phyloP scores from a whole-genome alignment of 2,113 vertebrate species.

The Apeltes quadracus region DNA sequence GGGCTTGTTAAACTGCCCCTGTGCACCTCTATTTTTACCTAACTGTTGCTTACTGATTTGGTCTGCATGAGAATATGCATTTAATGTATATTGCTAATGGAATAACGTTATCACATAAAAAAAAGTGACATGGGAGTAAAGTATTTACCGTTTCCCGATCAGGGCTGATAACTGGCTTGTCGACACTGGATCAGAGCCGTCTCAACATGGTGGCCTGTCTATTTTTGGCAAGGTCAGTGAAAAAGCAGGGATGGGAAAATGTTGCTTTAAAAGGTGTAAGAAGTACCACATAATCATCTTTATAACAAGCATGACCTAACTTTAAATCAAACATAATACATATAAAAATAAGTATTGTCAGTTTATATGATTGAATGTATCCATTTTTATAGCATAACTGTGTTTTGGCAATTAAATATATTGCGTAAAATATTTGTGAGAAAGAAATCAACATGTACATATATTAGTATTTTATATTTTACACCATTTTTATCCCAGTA shows the following conservation, averaged over 20 bases:
- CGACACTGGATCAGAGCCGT: constrained; percentile 73
- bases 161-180: constrained; percentile 97
- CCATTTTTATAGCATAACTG: background rate
- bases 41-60: background rate
- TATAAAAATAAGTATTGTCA: background rate
- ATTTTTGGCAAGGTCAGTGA: constrained; percentile 87
- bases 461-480: background rate
- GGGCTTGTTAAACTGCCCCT: background rate
- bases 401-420: background rate
- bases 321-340: background rate
- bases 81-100: background rate
- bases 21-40: background rate
- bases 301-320: background rate
- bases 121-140: background rate
- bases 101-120: background rate
- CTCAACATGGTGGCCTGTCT: constrained; percentile 84
- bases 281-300: constrained; percentile 9
- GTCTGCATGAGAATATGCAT: background rate
- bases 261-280: background rate
- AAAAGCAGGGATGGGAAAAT: background rate
- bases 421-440: background rate
- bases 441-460: background rate
- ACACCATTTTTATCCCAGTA: background rate
- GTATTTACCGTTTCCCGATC: background rate
- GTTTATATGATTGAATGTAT: background rate